A percentile compares a stretch with the other conserved stretches of the same genome.
These are phyloP conservation scores for Ramazzottius varieornatus DNA, from an alignment of 2,888 invertebrate species.

Conservation along the genomic window DNA sequence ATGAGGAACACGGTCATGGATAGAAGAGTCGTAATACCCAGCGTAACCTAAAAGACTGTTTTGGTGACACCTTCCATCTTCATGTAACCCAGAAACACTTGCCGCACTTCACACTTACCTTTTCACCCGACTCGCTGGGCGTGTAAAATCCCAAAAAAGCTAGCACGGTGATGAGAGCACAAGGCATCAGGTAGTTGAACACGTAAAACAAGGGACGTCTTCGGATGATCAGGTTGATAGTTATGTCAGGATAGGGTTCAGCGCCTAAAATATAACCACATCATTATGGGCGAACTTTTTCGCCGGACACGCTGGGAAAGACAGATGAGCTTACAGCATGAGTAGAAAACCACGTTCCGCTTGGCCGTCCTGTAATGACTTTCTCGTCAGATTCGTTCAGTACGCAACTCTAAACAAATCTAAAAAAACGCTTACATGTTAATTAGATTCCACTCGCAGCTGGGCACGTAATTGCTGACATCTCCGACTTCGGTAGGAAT, in stretches of 20 bases:
- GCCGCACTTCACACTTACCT: too few species aligned
- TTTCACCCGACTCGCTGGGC: slow-evolving; percentile 30
- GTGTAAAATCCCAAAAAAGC: slow-evolving; percentile 31
- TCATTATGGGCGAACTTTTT: slow-evolving; percentile 10
- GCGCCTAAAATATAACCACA: slow-evolving; percentile 9
- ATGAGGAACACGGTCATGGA: slow-evolving; percentile 32
- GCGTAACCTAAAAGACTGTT: too few species aligned
- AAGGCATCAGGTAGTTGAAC: slow-evolving; percentile 27
- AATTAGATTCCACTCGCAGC: slow-evolving; percentile 55
- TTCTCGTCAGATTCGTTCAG: too few species aligned
- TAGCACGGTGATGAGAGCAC: slow-evolving; percentile 29
- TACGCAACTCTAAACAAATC: too few species aligned
- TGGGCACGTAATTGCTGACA: slow-evolving; percentile 62
- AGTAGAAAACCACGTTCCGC: slow-evolving; percentile 18
- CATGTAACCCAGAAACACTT: too few species aligned
- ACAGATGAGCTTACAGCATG: slow-evolving; percentile 15
- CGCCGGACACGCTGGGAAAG: slow-evolving; percentile 12
- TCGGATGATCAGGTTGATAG: slow-evolving; percentile 26
- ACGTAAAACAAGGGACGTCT: slow-evolving; percentile 30
- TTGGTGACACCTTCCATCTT: slow-evolving; percentile 15
- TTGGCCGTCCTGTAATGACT: too few species aligned
- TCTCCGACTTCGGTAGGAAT: slow-evolving; percentile 55
- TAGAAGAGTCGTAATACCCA: slow-evolving; percentile 30
- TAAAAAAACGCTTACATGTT: slow-evolving; percentile 26
- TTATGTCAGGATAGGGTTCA: slow-evolving; percentile 28